Evolutionary conservation across 2,113 vertebrate species (phyloP).

Genomic region (Malurus alboscapulatus): DNA sequence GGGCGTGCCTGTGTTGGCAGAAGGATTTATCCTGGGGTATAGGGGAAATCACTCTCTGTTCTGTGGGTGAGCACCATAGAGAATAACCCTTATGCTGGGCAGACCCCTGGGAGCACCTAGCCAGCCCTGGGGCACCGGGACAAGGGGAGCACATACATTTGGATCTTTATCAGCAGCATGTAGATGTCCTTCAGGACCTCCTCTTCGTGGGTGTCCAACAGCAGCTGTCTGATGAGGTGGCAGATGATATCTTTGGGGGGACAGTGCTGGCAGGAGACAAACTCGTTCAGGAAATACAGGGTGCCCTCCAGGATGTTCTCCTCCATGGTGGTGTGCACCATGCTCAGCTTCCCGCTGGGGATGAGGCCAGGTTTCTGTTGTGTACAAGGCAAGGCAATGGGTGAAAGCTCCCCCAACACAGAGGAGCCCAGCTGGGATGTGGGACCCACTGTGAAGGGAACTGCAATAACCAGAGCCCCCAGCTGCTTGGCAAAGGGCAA

Average conservation of each 20-base stretch:
- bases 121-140: background rate
- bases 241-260: constrained; percentile 81
- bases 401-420: background rate
- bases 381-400: constrained; percentile 44
- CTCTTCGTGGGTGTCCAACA: constrained; percentile 73
- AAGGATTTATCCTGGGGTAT: background rate
- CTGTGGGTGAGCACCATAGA: background rate
- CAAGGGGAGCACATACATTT: constrained; percentile 77
- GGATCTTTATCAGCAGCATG: constrained; percentile 88
- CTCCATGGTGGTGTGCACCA: constrained; percentile 86
- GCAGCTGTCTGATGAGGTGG: constrained; percentile 81
- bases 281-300: constrained; percentile 87
- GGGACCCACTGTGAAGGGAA: background rate
- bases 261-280: constrained; percentile 79
- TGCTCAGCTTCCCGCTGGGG: constrained; percentile 79
- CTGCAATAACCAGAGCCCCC: background rate
- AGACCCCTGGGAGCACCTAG: background rate
- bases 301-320: constrained; percentile 86
- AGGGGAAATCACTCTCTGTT: background rate
- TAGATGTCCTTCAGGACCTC: constrained; percentile 83
- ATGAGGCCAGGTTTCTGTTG: constrained; percentile 72
- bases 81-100: background rate
- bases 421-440: background rate
- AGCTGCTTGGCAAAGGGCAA: background rate
- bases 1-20: background rate